Percentiles rank a stretch among this genome's conserved stretches.
Evolutionary conservation across 2,113 vertebrate species (phyloP).

Genomic region (Tichodroma muraria): DNA sequence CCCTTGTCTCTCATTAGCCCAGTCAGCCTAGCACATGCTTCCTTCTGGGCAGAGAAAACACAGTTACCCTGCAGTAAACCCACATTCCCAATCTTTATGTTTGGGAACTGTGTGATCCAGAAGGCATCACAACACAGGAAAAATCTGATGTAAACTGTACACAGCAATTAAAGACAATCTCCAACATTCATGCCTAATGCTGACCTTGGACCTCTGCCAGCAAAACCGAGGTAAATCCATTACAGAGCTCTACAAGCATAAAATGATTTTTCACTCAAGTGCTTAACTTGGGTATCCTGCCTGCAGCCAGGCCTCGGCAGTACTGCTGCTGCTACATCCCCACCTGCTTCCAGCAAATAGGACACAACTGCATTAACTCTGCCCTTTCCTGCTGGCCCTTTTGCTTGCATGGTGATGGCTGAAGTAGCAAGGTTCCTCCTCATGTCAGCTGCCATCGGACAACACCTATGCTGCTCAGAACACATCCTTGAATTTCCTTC

Average conservation of each 20-base stretch:
- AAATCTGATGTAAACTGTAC: neutral
- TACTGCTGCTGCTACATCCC: neutral
- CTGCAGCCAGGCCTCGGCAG: neutral
- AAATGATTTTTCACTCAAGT: neutral
- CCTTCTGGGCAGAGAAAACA: neutral
- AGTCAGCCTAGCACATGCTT: neutral
- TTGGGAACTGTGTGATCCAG: rapidly evolving
- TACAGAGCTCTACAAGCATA: neutral
- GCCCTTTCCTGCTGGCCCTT: neutral
- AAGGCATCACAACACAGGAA: neutral
- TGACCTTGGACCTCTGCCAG: neutral
- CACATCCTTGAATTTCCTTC: neutral
- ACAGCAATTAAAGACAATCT: neutral
- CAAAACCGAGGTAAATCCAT: neutral
- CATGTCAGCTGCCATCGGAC: rapidly evolving
- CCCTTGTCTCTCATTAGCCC: neutral
- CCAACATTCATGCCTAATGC: neutral
- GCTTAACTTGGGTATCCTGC: neutral
- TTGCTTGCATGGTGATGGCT: neutral
- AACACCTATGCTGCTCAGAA: neutral
- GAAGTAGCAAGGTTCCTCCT: neutral
- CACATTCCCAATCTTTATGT: neutral
- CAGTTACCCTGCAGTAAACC: neutral
- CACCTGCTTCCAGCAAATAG: neutral
- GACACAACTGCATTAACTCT: neutral